A percentile compares a stretch with the other conserved stretches of the same genome.
Evolutionary conservation across 2,888 invertebrate genomes (phyloP).

Genomic region (Drosophila stalkeri): DNA sequence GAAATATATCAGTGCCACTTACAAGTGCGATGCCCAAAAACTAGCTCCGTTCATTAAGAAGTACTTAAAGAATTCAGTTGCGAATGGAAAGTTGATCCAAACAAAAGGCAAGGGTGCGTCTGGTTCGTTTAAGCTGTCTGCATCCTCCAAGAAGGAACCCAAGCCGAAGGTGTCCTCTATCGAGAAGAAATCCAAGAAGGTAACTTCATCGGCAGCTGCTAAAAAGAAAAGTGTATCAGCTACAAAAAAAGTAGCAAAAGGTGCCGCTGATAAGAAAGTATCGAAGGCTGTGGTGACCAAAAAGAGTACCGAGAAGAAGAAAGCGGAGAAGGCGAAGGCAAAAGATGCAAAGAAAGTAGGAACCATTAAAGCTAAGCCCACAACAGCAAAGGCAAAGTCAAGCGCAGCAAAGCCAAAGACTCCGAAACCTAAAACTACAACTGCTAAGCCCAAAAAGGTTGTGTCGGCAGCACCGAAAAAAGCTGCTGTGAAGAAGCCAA

Average conservation of each 20-base stretch:
- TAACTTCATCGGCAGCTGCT: constrained; percentile 8
- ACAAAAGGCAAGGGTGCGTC: too few species aligned
- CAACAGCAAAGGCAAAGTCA: constrained; percentile 36
- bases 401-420: too few species aligned
- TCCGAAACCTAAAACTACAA: too few species aligned
- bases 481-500: too few species aligned
- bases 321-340: constrained; percentile 44
- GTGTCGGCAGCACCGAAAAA: too few species aligned
- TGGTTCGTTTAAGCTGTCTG: too few species aligned
- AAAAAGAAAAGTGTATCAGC: constrained; percentile 23
- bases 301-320: constrained; percentile 50
- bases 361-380: constrained; percentile 44
- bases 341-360: constrained; percentile 52
- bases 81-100: constrained; percentile 85
- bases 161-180: too few species aligned
- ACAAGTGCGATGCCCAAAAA: constrained; percentile 21
- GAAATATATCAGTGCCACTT: constrained; percentile 57
- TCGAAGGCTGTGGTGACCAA: constrained; percentile 39
- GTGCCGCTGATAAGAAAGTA: constrained; percentile 38
- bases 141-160: too few species aligned
- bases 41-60: constrained; percentile 87
- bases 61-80: constrained; percentile 87
- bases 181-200: constrained; percentile 59
- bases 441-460: too few species aligned
- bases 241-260: constrained; percentile 31